Base-by-base conservation (phyloP, 2,797 vertebrate species). In the Enteromius thamalakanensis region DNA sequence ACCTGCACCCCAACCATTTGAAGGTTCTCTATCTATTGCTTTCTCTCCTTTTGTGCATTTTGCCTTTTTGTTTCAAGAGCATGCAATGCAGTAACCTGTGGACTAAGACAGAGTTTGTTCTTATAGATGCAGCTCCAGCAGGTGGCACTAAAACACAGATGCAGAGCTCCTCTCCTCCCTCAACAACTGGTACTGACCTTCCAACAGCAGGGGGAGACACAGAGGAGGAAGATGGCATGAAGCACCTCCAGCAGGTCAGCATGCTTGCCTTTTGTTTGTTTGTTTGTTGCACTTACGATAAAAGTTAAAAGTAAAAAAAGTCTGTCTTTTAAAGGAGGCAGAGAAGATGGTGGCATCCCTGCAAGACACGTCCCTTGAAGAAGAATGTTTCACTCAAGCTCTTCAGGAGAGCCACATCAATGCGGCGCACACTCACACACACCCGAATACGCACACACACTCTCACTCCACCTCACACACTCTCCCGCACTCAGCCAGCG, bases 191-290 rank as follows among this genome's bases (percentile, higher is more conserved):
- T 90, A 90, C 93, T 79, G 88, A 91, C 37, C 90, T 91, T 85
- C 93, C 94, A 77, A 89, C 92, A 37, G 89, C 92, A 76, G 96
- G 94, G 83, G 96, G 97, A 86, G 97, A 98, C 87, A 89, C 93
- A 0, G 97, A 98, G 90, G 97, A 98, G 26, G 97, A 98, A n/a
- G 97, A 98, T 85, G 97, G 97, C 91, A 95, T 98, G 95, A 97
- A 97, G 90, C 97, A 97, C 90, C 93, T 98, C 86, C 96, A 98
- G 89, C 97, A 97, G 96, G 97, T 97, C 87, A 47, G 85, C 53
- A 45, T 21, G 23, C 40, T 55, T 26, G 17, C 6, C 29, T 72
- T 7, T 76, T 45, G 14, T 64, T 10, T 42, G 8, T 42, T 47
- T 23, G 29, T 5, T 34, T 34, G 4, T 34, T 34, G 34, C 34